phyloP scores from a whole-genome alignment of 2,797 vertebrate genomes.

The Scomberomorus guttatus region DNA sequence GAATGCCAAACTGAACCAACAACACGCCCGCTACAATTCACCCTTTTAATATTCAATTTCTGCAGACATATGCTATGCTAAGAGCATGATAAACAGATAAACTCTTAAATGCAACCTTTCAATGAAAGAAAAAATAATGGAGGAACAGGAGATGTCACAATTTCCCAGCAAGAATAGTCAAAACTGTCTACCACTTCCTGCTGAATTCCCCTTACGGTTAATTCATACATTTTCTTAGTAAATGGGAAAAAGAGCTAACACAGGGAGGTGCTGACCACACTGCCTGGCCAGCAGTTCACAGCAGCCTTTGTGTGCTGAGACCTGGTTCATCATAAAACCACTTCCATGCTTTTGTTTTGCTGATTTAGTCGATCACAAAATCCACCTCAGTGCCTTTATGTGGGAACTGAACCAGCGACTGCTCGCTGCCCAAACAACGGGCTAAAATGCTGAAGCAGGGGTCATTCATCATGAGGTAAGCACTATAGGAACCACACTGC shows the following conservation, averaged over 20 bases:
- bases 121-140: background rate
- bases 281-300: constrained; percentile 73
- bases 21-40: constrained; percentile 12
- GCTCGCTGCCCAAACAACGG: constrained; percentile 80
- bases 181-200: background rate
- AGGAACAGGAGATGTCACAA: background rate
- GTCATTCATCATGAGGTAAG: constrained; percentile 78
- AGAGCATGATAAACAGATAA: constrained; percentile 2
- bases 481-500: constrained; percentile 70
- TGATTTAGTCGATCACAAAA: constrained; percentile 79
- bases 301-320: constrained; percentile 77
- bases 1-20: constrained; percentile 9
- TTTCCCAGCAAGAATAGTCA: constrained; percentile 8
- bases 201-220: constrained; percentile 23
- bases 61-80: constrained; percentile 1
- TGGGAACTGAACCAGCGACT: constrained; percentile 75
- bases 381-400: constrained; percentile 81
- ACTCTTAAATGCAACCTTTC: background rate
- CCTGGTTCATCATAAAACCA: constrained; percentile 79
- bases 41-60: constrained; percentile 11
- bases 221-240: constrained; percentile 53
- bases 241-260: constrained; percentile 51
- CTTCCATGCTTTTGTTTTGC: constrained; percentile 83
- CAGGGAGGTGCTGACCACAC: constrained; percentile 68
- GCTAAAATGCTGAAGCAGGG: constrained; percentile 84